phyloP scores from a whole-genome alignment of 2,797 vertebrate genomes.

The Lindbergichthys nudifrons region DNA sequence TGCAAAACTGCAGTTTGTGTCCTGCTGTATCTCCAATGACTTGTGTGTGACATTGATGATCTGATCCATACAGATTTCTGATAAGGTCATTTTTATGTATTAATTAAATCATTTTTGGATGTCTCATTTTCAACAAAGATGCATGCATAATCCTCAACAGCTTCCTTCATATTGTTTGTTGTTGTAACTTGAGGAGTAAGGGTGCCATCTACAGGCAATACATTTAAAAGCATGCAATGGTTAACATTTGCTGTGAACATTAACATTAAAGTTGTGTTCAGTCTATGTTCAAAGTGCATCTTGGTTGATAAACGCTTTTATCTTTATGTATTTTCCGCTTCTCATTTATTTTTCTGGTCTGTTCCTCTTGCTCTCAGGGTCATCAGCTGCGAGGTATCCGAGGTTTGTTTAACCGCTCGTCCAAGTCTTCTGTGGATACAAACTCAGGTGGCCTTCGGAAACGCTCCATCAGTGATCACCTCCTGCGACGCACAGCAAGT shows the following conservation, averaged over 20 bases:
- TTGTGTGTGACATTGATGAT: slow-evolving; percentile 44
- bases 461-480: slow-evolving; percentile 91
- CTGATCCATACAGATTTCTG: slow-evolving; percentile 22
- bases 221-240: slow-evolving; percentile 52
- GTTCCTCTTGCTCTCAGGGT: slow-evolving; percentile 77
- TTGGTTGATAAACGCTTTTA: background rate
- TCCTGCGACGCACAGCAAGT: slow-evolving; percentile 95
- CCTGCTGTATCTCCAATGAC: slow-evolving; percentile 24
- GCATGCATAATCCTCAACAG: slow-evolving; percentile 32
- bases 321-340: background rate
- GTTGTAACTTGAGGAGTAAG: slow-evolving; percentile 44
- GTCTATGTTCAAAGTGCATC: background rate
- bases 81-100: slow-evolving; percentile 15
- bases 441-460: slow-evolving; percentile 84
- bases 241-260: slow-evolving; percentile 23
- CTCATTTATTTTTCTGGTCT: slow-evolving; percentile 14
- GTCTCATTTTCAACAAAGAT: slow-evolving; percentile 21
- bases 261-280: slow-evolving; percentile 6
- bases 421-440: slow-evolving; percentile 88
- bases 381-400: slow-evolving; percentile 94
- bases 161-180: slow-evolving; percentile 31
- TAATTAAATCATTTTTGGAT: background rate
- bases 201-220: slow-evolving; percentile 68
- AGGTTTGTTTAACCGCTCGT: slow-evolving; percentile 92
- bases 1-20: slow-evolving; percentile 55